Evolutionary conservation across 2,797 vertebrate species (phyloP).

Genomic region (Cyprinodon diabolis): DNA sequence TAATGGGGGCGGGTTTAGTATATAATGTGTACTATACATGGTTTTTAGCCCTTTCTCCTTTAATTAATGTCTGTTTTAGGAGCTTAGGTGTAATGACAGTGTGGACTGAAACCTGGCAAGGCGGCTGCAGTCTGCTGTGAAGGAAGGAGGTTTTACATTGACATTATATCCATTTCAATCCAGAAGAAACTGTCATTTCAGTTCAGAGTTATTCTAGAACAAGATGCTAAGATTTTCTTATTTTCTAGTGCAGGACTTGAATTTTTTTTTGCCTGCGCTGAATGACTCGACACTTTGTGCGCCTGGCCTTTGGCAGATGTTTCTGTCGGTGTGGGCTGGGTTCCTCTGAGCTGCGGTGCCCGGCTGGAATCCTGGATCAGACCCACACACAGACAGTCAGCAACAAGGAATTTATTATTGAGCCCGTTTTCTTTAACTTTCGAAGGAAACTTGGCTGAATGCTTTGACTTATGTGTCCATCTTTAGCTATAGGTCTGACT

Average conservation of each 20-base stretch:
- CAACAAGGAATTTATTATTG: conserved; percentile 50
- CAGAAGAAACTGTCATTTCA: neutral
- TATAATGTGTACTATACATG: no score
- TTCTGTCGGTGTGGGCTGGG: conserved; percentile 67
- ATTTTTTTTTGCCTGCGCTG: neutral
- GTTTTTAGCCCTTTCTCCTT: no score
- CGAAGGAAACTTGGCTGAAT: conserved; percentile 32
- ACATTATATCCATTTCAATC: neutral
- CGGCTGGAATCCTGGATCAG: conserved; percentile 63
- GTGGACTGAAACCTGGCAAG: no score
- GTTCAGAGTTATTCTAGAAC: neutral
- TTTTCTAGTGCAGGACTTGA: conserved; percentile 7
- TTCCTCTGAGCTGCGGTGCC: conserved; percentile 64
- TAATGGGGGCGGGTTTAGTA: no score
- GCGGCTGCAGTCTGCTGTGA: no score
- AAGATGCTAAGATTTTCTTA: conserved; percentile 10
- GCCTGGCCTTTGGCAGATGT: conserved; percentile 52
- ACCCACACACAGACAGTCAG: conserved; percentile 21
- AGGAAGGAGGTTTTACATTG: no score
- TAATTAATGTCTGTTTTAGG: no score
- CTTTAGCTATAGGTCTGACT: conserved; percentile 5
- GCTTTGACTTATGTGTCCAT: conserved; percentile 12
- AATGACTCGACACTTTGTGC: conserved; percentile 52
- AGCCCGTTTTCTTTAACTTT: conserved; percentile 35
- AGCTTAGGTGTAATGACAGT: no score